phyloP scores from a whole-genome alignment of 2,797 vertebrate species.

The Labroides dimidiatus region DNA sequence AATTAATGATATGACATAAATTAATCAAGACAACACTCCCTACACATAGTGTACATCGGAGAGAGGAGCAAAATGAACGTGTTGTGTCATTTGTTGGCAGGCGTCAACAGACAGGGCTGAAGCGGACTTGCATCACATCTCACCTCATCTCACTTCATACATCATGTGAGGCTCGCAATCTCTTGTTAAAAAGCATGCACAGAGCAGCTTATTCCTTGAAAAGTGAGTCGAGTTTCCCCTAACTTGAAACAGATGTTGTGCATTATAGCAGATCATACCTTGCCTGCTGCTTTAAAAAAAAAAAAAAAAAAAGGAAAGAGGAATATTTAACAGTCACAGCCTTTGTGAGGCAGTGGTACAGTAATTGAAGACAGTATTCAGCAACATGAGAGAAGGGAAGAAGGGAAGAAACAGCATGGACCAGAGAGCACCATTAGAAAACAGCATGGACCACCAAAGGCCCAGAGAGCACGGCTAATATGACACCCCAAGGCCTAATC shows the following conservation, averaged over 20 bases:
- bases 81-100: conserved; percentile 46
- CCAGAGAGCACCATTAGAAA: conserved; percentile 88
- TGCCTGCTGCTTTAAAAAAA: conserved; percentile 63
- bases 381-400: conserved; percentile 74
- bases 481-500: conserved; percentile 99
- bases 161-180: conserved; percentile 50
- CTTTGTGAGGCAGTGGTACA: conserved; percentile 85
- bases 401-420: conserved; percentile 47
- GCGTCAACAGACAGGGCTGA: conserved; percentile 9
- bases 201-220: conserved; percentile 33
- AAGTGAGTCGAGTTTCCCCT: conserved; percentile 38
- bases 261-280: conserved; percentile 85
- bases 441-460: conserved; percentile 89
- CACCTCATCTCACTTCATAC: conserved; percentile 51
- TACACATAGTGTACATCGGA: conserved; percentile 52
- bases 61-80: conserved; percentile 43
- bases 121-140: conserved; percentile 12
- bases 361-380: conserved; percentile 86
- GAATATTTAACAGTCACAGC: conserved; percentile 81
- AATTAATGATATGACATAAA: conserved; percentile 70
- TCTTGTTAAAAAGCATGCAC: conserved; percentile 49
- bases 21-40: conserved; percentile 60
- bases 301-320: conserved; percentile 72
- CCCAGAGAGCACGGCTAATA: conserved; percentile 96
- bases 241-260: conserved; percentile 85